Evolutionary conservation across 2,888 invertebrate genomes (phyloP).

Genomic region (Phrixothrix hirtus): DNA sequence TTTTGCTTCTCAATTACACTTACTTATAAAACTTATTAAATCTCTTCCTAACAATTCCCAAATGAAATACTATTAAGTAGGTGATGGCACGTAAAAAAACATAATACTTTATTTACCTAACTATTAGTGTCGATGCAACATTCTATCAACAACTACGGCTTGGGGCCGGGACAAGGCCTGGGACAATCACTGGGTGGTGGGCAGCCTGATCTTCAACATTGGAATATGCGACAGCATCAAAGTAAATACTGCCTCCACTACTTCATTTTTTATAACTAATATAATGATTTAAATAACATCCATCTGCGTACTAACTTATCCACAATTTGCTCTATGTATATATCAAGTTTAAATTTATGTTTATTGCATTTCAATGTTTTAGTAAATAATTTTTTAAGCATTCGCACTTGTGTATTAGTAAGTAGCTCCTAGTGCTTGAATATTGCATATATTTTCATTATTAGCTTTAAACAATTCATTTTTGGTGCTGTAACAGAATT

Average conservation of each 20-base stretch:
- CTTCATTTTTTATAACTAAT: slow-evolving; percentile 26
- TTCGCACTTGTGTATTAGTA: slow-evolving; percentile 17
- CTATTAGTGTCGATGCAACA: slow-evolving; percentile 60
- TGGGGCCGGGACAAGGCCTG: slow-evolving; percentile 54
- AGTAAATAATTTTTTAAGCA: slow-evolving; percentile 5
- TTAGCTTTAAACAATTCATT: no score
- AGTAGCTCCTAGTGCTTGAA: slow-evolving; percentile 25
- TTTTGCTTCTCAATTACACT: slow-evolving; percentile 16
- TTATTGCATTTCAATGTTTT: slow-evolving; percentile 1
- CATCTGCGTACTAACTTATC: slow-evolving; percentile 21
- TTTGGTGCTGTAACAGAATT: no score
- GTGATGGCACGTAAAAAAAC: slow-evolving; percentile 30
- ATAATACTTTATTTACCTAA: slow-evolving; percentile 36
- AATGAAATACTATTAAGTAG: slow-evolving; percentile 26
- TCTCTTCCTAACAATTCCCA: slow-evolving; percentile 17
- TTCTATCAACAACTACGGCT: slow-evolving; percentile 63
- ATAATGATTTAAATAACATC: slow-evolving; percentile 17
- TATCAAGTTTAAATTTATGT: slow-evolving; percentile 5
- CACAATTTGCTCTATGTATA: slow-evolving; percentile 13
- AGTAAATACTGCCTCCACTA: slow-evolving; percentile 52
- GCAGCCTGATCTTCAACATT: slow-evolving; percentile 58
- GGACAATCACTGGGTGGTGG: slow-evolving; percentile 64
- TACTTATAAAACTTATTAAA: slow-evolving; percentile 13
- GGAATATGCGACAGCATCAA: slow-evolving; percentile 54
- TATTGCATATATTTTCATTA: no score